Evolutionary conservation across 2,113 vertebrate species (phyloP).

Genomic region (Xerus inauris): DNA sequence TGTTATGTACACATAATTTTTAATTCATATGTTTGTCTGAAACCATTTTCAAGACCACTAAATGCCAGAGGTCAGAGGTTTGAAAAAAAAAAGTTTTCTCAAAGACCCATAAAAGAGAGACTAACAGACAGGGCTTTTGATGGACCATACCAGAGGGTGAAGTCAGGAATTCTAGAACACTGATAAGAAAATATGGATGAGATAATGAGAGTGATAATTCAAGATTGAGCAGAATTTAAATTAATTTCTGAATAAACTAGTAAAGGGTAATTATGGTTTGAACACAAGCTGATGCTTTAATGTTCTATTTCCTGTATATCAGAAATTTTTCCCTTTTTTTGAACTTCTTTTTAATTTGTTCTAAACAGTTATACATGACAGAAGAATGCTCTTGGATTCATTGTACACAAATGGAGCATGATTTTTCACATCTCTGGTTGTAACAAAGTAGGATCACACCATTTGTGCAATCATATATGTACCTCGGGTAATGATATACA

Average conservation of each 20-base stretch:
- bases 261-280: neutral
- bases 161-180: neutral
- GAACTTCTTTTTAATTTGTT: too few relatives aligned
- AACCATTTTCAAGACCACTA: neutral
- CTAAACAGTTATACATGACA: too few relatives aligned
- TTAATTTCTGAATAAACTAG: neutral
- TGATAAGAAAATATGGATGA: neutral
- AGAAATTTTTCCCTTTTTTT: neutral
- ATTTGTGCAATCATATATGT: too few relatives aligned
- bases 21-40: neutral
- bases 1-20: neutral
- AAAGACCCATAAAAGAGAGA: neutral
- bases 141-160: neutral
- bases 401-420: too few relatives aligned
- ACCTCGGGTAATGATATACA: too few relatives aligned
- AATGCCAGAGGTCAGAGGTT: neutral
- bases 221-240: neutral
- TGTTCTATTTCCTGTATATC: neutral
- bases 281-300: neutral
- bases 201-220: neutral
- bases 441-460: too few relatives aligned
- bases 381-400: too few relatives aligned
- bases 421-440: too few relatives aligned
- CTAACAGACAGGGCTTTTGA: neutral
- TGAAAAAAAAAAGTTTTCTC: neutral